These are phyloP conservation scores for Papilio polyxenes DNA, from an alignment of 1,140 invertebrate genomes.

Conservation along the genomic window DNA sequence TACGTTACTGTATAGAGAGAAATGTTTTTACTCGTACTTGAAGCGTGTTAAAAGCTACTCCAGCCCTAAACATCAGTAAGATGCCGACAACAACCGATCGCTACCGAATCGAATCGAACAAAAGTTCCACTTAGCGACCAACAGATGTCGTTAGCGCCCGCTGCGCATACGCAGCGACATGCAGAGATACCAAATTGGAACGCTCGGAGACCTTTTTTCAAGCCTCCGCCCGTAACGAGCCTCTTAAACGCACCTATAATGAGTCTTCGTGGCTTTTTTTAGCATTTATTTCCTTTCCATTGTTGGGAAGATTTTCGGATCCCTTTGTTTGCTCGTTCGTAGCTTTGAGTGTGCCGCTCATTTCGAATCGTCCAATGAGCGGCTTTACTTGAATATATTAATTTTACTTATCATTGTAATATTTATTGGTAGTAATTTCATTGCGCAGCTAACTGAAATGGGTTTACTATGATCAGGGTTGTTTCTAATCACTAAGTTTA, in stretches of 20 bases:
- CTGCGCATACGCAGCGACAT: constrained; percentile 56
- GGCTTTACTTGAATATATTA: constrained; percentile 29
- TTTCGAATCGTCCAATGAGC: constrained; percentile 5
- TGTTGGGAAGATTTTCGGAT: constrained; percentile 33
- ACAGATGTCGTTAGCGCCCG: constrained; percentile 77
- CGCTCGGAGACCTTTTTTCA: constrained; percentile 41
- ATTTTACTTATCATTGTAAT: constrained; percentile 28
- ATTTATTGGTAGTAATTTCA: background rate
- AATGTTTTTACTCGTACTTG: constrained; percentile 15
- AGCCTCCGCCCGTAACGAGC: constrained; percentile 28
- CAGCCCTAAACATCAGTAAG: constrained; percentile 30
- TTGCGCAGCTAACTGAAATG: background rate
- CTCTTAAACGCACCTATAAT: constrained; percentile 36
- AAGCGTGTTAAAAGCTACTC: constrained; percentile 2
- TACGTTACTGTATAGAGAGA: background rate
- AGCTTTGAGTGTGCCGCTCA: constrained; percentile 39
- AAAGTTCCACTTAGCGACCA: constrained; percentile 71
- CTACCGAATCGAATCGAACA: constrained; percentile 69
- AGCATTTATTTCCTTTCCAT: constrained; percentile 35
- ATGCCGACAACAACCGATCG: constrained; percentile 49
- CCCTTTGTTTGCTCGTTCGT: constrained; percentile 36
- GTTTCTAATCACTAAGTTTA: too few species aligned
- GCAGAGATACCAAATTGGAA: constrained; percentile 54
- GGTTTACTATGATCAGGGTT: background rate
- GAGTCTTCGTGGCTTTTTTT: constrained; percentile 35